Evolutionary conservation across 2,888 invertebrate genomes (phyloP), one percentile per base, ranked within the genome.

Genomic region (Synergus gifuensis): DNA sequence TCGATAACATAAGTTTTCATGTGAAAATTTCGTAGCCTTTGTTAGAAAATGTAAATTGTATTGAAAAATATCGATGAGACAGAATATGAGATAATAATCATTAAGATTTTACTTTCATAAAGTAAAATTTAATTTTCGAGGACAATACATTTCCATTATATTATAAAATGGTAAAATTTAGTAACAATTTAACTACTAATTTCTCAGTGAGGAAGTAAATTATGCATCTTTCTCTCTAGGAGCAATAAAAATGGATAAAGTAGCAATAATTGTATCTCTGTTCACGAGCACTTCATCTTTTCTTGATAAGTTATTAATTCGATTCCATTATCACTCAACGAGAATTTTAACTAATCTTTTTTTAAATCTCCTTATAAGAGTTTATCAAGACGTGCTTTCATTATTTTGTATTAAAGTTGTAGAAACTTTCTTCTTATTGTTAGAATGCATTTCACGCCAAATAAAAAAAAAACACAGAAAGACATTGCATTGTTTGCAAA

Each of bases 301-400:
- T 16, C 16, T 54, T 2, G 9, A 18, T 54, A n/a, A 28, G 12
- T 49, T 49, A 69, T 49, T 49, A 22, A 69, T 69, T 69, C 46
- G 8, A 28, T 69, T 49, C 49, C 69, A 69, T 69, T 69, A 69
- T 28, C 49, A 28, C 16, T 16, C 69, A 69, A 12, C 28, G 69
- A 49, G 28, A 28, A 16, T 69, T 44, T 69, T 46, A 44, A 67
- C 22, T 22, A 22, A 7, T 18, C 22, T 14, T 67, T 18, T 67
- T n/a, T 46, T 46, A 44, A 46, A 44, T 22, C 4, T 46, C 9
- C 22, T 44, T 18, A n/a, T n/a, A 0, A 18, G 66, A 12, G 28
- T n/a, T 14, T 63, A 12, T 63, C 5, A 28, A 36, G 22, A 63
- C 44, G 9, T 44, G 11, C 9, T 44, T 42, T 12, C 28, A 12